Evolutionary conservation across 1,140 invertebrate species (phyloP).

Genomic region (Bradynema listronoti): DNA sequence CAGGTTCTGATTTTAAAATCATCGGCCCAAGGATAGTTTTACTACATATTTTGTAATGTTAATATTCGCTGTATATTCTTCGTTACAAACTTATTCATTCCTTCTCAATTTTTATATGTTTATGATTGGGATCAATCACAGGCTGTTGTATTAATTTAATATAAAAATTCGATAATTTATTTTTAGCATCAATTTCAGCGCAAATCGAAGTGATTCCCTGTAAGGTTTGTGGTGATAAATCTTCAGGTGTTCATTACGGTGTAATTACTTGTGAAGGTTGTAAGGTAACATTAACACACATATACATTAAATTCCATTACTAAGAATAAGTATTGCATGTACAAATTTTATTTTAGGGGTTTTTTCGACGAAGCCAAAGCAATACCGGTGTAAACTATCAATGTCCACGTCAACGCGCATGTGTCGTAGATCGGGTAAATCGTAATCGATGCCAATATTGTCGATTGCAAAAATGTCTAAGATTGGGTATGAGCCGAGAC

Average conservation of each 20-base stretch:
- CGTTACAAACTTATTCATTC: no score
- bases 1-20: no score
- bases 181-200: slow-evolving; percentile 33
- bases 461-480: slow-evolving; percentile 94
- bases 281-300: no score
- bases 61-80: no score
- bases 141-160: no score
- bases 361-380: slow-evolving; percentile 93
- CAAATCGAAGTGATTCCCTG: slow-evolving; percentile 68
- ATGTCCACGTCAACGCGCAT: slow-evolving; percentile 94
- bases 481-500: slow-evolving; percentile 97
- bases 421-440: slow-evolving; percentile 94
- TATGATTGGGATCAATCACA: no score
- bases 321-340: not conserved
- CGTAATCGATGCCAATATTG: slow-evolving; percentile 98
- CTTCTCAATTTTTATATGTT: no score
- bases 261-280: slow-evolving; percentile 82
- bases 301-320: not conserved
- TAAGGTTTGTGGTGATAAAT: slow-evolving; percentile 97
- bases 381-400: slow-evolving; percentile 87
- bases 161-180: no score
- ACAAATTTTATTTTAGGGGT: slow-evolving; percentile 74
- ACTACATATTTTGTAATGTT: no score
- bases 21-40: no score
- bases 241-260: slow-evolving; percentile 85